Base-by-base conservation (phyloP, 2,113 vertebrate species). In the Suricata suricatta region DNA sequence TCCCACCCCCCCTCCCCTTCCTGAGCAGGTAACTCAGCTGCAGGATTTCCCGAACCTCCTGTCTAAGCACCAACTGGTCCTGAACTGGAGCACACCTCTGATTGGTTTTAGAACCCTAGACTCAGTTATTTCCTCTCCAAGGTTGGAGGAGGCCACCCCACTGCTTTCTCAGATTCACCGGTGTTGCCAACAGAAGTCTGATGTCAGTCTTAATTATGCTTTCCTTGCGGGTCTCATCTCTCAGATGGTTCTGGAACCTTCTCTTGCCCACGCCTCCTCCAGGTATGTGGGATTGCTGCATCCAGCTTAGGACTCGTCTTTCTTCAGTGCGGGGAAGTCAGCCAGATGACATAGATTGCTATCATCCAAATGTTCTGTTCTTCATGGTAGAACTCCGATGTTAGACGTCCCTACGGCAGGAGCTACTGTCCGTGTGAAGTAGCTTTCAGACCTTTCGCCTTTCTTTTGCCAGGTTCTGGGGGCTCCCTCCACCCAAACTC, bases 111-210 rank as follows among this genome's bases (percentile, higher is more conserved):
- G 64, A 63, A 76, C n/a, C 12, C 13, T 60, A 41, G 38, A 60
- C 63, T 38, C 7, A 19, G 38, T 38, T 16, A 14, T 33, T 17
- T n/a, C n/a, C 44, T 50, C 25, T 74, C 2, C 4, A n/a, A 1
- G 23, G 16, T 57, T 25, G 21, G 14, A 54, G 80, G 31, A 35
- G 3, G 16, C n/a, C 10, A 3, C 15, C 63, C 35, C 2, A 0
- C 0, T 31, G 8, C 33, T 66, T 47, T 84, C 23, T 54, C 19
- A 5, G 29, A 68, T 9, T 86, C 25, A 0, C 2, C 3, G 2
- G 23, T 3, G 19, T 52, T 12, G 9, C 15, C 19, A 16, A 12
- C 35, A 14, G 47, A 68, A 27, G 27, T 25, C 31, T 38, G 87
- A 23, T 21, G 44, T 10, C 25, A 74, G 19, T 9, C 52, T 41